phyloP scores from a whole-genome alignment of 2,888 invertebrate genomes.

The Spicauda simplicius region DNA sequence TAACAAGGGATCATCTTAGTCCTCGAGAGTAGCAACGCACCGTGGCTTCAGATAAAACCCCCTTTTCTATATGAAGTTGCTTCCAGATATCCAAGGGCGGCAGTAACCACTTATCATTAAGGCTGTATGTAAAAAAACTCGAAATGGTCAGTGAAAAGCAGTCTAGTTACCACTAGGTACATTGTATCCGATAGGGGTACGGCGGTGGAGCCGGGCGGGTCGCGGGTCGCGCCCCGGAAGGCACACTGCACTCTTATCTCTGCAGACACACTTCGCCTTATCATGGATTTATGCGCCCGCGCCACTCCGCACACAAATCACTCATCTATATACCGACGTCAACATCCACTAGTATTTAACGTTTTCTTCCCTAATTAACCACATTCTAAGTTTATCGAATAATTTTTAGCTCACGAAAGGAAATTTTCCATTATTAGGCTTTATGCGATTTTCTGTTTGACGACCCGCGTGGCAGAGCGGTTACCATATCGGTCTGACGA shows the following conservation, averaged over 20 bases:
- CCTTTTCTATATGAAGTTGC: no score
- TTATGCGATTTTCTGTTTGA: no score
- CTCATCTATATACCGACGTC: conserved; percentile 52
- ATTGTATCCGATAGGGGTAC: conserved; percentile 59
- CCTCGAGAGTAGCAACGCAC: no score
- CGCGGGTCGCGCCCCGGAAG: conserved; percentile 78
- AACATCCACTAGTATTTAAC: conserved; percentile 25
- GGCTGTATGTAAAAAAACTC: no score
- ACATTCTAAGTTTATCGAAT: neutral
- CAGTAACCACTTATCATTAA: no score
- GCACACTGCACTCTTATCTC: conserved; percentile 76
- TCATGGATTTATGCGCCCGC: conserved; percentile 74
- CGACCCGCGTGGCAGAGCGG: no score
- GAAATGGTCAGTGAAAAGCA: neutral
- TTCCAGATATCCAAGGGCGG: no score
- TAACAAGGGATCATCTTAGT: no score
- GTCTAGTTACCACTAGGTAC: conserved; percentile 44
- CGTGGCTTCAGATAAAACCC: no score
- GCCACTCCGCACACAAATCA: conserved; percentile 65
- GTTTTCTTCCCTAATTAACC: conserved; percentile 21
- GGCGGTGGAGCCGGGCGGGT: conserved; percentile 53
- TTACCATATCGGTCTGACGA: no score
- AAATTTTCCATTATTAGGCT: no score
- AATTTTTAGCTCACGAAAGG: no score
- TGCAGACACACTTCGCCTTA: conserved; percentile 74